Evolutionary conservation across 2,113 vertebrate species (phyloP).

Genomic region (Ceuthmochares aereus): DNA sequence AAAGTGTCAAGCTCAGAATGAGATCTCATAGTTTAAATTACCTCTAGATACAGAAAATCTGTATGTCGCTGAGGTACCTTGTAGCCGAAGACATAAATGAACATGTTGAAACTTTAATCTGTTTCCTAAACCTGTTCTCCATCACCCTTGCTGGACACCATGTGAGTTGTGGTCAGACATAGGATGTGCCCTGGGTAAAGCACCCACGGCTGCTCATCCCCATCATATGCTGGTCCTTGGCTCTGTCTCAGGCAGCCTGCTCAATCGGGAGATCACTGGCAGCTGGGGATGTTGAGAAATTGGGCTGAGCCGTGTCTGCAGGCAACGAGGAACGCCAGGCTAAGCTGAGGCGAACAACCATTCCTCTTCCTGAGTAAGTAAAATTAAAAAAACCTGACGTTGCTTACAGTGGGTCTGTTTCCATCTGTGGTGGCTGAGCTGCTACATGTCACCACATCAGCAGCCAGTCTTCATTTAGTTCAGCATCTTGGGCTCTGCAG

Average conservation of each 20-base stretch:
- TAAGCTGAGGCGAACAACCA: background rate
- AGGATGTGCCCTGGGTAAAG: no score
- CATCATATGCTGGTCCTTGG: accelerated
- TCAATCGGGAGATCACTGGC: accelerated
- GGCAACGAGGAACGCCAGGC: background rate
- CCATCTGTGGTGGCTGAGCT: background rate
- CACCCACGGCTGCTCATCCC: background rate
- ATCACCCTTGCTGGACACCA: no score
- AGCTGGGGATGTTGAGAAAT: background rate
- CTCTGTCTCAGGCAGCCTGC: background rate
- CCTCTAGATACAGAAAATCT: no score
- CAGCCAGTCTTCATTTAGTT: background rate
- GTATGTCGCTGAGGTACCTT: no score
- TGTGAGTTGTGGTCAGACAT: no score
- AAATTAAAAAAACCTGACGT: background rate
- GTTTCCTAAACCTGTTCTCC: no score
- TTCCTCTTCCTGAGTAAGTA: background rate
- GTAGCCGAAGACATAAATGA: no score
- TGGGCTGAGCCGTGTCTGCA: background rate
- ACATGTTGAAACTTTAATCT: no score
- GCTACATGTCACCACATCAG: accelerated
- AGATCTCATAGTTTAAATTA: no score
- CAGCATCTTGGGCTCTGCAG: background rate
- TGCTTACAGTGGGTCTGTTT: background rate
- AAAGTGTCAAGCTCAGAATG: no score